phyloP scores from a whole-genome alignment of 2,113 vertebrate species.

The Zeus faber region DNA sequence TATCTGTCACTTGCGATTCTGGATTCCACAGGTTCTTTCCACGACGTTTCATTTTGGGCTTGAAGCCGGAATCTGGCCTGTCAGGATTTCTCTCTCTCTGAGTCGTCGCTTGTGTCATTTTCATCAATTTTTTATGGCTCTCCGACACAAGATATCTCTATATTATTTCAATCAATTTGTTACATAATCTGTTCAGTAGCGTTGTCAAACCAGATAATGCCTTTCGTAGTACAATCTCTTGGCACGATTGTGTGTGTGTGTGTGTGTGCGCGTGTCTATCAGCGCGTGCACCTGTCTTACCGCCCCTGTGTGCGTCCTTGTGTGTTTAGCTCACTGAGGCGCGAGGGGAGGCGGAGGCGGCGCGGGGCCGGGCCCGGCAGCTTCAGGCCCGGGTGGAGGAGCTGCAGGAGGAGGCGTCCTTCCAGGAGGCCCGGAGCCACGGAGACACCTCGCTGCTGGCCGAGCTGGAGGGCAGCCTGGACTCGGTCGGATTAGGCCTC shows the following conservation, averaged over 20 bases:
- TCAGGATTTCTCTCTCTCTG: slow-evolving; percentile 45
- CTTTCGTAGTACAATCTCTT: neutral
- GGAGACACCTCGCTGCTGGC: slow-evolving; percentile 67
- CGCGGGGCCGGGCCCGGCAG: slow-evolving; percentile 48
- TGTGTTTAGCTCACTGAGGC: slow-evolving; percentile 61
- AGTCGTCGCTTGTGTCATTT: neutral
- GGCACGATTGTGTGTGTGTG: neutral
- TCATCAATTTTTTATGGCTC: too few relatives aligned
- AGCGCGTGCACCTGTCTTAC: neutral
- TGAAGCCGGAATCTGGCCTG: slow-evolving; percentile 55
- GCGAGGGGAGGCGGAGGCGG: slow-evolving; percentile 58
- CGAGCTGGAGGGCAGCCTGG: slow-evolving; percentile 69
- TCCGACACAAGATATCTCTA: too few relatives aligned
- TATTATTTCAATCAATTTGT: neutral
- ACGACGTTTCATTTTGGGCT: slow-evolving; percentile 35
- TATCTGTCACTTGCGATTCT: slow-evolving; percentile 30
- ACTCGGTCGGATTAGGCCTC: slow-evolving; percentile 38
- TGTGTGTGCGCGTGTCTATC: slow-evolving; percentile 2
- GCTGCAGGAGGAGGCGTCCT: slow-evolving; percentile 67
- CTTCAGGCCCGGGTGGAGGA: slow-evolving; percentile 72
- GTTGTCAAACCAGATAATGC: too few relatives aligned
- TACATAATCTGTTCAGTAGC: too few relatives aligned
- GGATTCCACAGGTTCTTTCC: slow-evolving; percentile 46
- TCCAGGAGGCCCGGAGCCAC: slow-evolving; percentile 53
- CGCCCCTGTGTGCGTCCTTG: neutral